phyloP scores from a whole-genome alignment of 2,888 invertebrate species.

The Hoplodrina blanda region DNA sequence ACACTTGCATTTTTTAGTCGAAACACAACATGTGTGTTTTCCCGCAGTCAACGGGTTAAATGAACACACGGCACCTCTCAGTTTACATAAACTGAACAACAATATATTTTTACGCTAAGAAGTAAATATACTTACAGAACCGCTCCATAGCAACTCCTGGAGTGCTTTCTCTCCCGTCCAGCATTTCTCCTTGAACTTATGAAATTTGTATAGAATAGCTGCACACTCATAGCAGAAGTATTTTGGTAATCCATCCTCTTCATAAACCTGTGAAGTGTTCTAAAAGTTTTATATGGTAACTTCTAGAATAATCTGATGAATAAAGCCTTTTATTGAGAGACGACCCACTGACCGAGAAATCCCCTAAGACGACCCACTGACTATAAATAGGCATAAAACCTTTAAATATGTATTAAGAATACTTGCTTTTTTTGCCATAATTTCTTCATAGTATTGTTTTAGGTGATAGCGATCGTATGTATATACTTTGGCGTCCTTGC shows the following conservation, averaged over 20 bases:
- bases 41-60: too few species aligned
- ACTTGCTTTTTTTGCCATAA: constrained; percentile 78
- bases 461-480: constrained; percentile 74
- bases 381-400: neutral
- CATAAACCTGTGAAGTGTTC: constrained; percentile 70
- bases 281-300: neutral
- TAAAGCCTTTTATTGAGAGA: neutral
- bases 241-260: constrained; percentile 77
- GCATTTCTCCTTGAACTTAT: constrained; percentile 85
- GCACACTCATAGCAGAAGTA: constrained; percentile 84
- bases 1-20: too few species aligned
- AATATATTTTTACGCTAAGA: too few species aligned
- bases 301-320: neutral
- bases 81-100: too few species aligned
- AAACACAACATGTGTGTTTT: too few species aligned
- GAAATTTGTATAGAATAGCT: constrained; percentile 78
- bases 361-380: too few species aligned
- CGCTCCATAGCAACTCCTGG: constrained; percentile 71
- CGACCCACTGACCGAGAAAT: too few species aligned
- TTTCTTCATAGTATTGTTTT: constrained; percentile 80
- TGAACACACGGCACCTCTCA: too few species aligned
- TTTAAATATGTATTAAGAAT: neutral
- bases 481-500: constrained; percentile 76
- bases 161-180: constrained; percentile 74
- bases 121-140: constrained; percentile 63